These are phyloP conservation scores for Larimichthys polyactis DNA, from an alignment of 2,113 vertebrate species.

Conservation along the genomic window DNA sequence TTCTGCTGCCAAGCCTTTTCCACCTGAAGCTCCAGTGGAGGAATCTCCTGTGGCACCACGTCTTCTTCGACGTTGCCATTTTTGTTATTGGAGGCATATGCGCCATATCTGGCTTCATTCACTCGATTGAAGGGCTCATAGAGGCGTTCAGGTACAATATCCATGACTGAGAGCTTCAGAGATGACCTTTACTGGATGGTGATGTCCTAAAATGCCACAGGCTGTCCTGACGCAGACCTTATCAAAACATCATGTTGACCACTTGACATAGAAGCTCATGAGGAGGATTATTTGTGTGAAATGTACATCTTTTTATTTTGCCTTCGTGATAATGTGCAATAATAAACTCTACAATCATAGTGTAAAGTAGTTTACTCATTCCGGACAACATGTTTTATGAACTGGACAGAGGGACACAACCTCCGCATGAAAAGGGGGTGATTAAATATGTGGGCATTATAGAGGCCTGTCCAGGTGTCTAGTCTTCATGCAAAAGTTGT, in stretches of 20 bases:
- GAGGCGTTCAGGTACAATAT: slow-evolving; percentile 92
- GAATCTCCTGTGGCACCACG: slow-evolving; percentile 96
- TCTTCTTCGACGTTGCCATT: slow-evolving; percentile 97
- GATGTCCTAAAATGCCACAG: slow-evolving; percentile 26
- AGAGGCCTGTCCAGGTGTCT: slow-evolving; percentile 36
- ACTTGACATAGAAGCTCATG: slow-evolving; percentile 42
- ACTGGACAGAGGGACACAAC: slow-evolving; percentile 41
- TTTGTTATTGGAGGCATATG: slow-evolving; percentile 97
- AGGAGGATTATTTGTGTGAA: slow-evolving; percentile 76
- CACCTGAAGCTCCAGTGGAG: slow-evolving; percentile 97
- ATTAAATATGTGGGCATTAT: slow-evolving; percentile 33
- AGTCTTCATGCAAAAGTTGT: slow-evolving; percentile 56
- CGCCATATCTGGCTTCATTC: slow-evolving; percentile 95
- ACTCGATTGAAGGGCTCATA: slow-evolving; percentile 96
- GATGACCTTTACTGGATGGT: slow-evolving; percentile 29
- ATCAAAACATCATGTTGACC: slow-evolving; percentile 34
- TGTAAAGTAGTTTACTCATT: slow-evolving; percentile 72
- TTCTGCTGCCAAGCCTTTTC: slow-evolving; percentile 97
- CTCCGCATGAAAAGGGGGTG: slow-evolving; percentile 46
- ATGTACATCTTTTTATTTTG: slow-evolving; percentile 80
- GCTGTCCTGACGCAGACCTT: slow-evolving; percentile 25
- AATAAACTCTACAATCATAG: slow-evolving; percentile 75
- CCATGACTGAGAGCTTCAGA: slow-evolving; percentile 85
- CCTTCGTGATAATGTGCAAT: slow-evolving; percentile 84
- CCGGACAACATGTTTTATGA: slow-evolving; percentile 58